Percentiles rank a stretch among this genome's conserved stretches.
Conservation (phyloP, 2,113 vertebrate species). For the Sialia sialis region DNA sequence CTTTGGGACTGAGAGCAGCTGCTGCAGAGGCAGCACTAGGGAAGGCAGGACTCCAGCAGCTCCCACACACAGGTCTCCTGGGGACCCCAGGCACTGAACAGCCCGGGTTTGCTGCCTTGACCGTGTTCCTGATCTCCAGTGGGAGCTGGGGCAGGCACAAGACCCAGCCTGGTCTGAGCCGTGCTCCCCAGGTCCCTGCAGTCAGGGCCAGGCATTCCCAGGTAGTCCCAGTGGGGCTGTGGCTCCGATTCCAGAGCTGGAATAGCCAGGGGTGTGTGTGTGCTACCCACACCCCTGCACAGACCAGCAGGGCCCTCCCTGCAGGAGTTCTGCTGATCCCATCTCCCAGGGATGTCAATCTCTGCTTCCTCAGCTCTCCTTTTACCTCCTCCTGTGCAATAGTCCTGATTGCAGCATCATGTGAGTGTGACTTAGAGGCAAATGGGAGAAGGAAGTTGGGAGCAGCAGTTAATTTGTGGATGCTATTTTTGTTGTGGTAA, state of each 20-base stretch:
- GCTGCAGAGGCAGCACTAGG: neutral
- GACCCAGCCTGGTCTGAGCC: neutral
- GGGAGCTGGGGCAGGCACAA: neutral
- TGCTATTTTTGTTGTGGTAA: conserved; percentile 9
- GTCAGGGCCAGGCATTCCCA: neutral
- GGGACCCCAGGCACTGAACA: fast-evolving
- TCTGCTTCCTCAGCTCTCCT: neutral
- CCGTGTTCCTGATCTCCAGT: fast-evolving
- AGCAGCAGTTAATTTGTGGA: neutral
- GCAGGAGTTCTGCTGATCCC: fast-evolving
- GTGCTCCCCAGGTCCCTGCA: neutral
- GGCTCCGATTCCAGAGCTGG: neutral
- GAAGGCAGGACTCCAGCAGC: neutral
- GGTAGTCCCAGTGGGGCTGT: fast-evolving
- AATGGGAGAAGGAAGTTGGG: conserved; percentile 5
- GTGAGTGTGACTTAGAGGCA: neutral
- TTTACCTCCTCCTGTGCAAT: neutral
- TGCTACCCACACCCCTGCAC: fast-evolving
- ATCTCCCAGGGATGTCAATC: neutral
- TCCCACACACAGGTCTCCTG: fast-evolving
- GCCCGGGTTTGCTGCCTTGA: fast-evolving
- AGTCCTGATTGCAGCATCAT: neutral
- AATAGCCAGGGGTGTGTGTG: fast-evolving
- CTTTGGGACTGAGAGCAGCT: neutral
- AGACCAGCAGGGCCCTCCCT: fast-evolving